phyloP scores from a whole-genome alignment of 2,113 vertebrate genomes.

The Embiotoca jacksoni region DNA sequence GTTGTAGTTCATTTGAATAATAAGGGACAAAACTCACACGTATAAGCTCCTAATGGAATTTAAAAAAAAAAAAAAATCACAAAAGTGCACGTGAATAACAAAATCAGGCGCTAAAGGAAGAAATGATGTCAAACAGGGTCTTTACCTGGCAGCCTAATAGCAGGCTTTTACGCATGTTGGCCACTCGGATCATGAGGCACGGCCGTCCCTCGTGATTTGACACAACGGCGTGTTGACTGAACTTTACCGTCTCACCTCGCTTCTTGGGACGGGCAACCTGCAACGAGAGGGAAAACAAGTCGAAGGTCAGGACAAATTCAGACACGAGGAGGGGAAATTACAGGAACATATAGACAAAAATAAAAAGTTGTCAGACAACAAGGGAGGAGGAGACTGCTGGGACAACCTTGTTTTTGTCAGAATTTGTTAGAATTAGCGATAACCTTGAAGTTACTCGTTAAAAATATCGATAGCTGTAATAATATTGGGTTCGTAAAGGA shows the following conservation, averaged over 20 bases:
- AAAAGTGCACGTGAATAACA: too few relatives aligned
- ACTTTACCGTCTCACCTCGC: constrained; percentile 94
- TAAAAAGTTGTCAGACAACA: neutral
- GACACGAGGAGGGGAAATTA: neutral
- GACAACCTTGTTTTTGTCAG: neutral
- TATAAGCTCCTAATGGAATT: too few relatives aligned
- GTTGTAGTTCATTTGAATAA: too few relatives aligned
- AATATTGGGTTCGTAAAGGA: neutral
- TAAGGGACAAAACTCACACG: too few relatives aligned
- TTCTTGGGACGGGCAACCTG: constrained; percentile 96
- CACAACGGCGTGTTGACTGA: constrained; percentile 94
- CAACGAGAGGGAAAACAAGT: neutral
- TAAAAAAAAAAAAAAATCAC: too few relatives aligned
- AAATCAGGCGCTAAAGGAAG: too few relatives aligned
- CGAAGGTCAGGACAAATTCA: neutral
- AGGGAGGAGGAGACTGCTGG: neutral
- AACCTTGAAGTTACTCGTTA: neutral
- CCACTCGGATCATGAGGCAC: constrained; percentile 96
- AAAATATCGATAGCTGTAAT: too few relatives aligned
- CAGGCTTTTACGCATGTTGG: constrained; percentile 97
- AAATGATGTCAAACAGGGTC: neutral
- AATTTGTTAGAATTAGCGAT: neutral
- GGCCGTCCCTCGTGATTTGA: constrained; percentile 89
- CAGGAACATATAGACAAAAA: neutral
- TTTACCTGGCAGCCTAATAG: constrained; percentile 92